A percentile compares a stretch with the other conserved stretches of the same genome.
These are phyloP conservation scores for Hydropotes inermis DNA, from an alignment of 2,113 vertebrate genomes.

Conservation along the genomic window DNA sequence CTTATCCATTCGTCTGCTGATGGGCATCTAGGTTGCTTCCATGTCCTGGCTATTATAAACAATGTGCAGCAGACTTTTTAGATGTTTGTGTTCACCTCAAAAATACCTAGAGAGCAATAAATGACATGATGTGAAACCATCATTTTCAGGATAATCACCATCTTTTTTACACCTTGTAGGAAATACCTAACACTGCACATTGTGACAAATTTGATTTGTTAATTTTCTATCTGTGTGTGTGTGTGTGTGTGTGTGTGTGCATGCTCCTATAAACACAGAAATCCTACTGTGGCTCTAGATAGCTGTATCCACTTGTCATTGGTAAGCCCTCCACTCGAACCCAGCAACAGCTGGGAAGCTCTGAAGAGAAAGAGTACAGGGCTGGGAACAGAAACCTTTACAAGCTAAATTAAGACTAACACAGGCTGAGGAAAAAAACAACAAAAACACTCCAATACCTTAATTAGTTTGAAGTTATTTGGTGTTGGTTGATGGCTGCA, in stretches of 20 bases:
- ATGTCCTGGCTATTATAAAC: no score
- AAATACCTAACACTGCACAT: not conserved
- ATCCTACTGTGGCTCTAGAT: not conserved
- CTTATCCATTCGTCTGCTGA: no score
- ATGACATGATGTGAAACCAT: not conserved
- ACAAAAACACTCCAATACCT: not conserved
- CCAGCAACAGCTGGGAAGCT: not conserved
- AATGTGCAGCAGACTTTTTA: not conserved
- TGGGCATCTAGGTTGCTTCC: no score
- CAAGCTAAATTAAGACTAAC: constrained; percentile 15
- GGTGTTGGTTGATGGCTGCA: not conserved
- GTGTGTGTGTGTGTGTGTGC: not conserved
- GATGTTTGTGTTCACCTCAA: not conserved
- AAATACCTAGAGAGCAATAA: not conserved
- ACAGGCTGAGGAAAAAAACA: not conserved
- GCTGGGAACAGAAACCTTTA: not conserved
- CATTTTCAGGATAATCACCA: not conserved
- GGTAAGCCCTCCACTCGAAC: not conserved
- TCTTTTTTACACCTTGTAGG: not conserved
- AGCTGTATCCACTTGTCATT: not conserved
- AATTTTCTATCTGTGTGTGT: not conserved
- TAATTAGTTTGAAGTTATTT: constrained; percentile 5
- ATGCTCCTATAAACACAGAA: not conserved
- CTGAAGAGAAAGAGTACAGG: not conserved
- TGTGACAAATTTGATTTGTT: not conserved